Conservation (phyloP, 2,113 vertebrate genomes). For the Grammomys surdaster region DNA sequence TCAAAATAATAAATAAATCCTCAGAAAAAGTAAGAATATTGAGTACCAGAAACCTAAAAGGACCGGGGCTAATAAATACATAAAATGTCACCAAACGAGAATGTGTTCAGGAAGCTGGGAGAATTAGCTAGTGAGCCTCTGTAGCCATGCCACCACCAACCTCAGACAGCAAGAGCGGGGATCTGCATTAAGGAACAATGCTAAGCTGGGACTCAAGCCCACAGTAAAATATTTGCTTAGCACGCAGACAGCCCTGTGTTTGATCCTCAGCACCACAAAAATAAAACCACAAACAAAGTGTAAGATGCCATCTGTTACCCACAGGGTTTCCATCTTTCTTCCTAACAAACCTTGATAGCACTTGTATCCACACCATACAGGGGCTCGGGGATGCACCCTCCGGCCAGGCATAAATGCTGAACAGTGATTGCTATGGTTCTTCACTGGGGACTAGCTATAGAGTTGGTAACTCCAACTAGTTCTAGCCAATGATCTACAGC, state of each 20-base stretch:
- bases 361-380: background rate
- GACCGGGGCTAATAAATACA: background rate
- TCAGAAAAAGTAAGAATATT: slow-evolving; percentile 22
- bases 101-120: background rate
- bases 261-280: background rate
- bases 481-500: background rate
- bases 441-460: background rate
- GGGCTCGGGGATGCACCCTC: background rate
- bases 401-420: slow-evolving; percentile 7
- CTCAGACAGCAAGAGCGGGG: background rate
- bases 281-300: background rate
- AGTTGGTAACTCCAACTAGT: background rate
- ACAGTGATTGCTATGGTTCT: slow-evolving; percentile 9
- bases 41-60: slow-evolving; percentile 43
- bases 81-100: slow-evolving; percentile 17
- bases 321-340: background rate
- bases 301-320: background rate
- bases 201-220: background rate
- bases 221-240: background rate
- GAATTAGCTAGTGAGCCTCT: background rate
- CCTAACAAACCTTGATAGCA: background rate
- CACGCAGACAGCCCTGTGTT: background rate
- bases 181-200: slow-evolving; percentile 20
- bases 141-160: background rate
- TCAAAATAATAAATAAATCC: slow-evolving; percentile 44